Evolutionary conservation across 37 sponge, comb jelly and placozoan genomes (phyloP).

Genomic region (Beroe forskalii): DNA sequence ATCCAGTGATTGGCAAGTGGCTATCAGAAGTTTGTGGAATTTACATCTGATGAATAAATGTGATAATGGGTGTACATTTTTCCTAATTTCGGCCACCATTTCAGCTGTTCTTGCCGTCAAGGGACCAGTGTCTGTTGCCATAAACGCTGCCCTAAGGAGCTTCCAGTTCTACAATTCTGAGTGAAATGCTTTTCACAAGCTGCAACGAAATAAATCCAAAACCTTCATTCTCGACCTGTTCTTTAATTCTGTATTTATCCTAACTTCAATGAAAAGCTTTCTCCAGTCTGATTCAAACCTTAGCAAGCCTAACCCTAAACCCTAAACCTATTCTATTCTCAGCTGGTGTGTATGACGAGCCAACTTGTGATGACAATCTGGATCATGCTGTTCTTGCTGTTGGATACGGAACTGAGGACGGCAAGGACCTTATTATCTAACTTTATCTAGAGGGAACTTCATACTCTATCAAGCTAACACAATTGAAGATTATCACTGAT

Average conservation of each 20-base stretch:
- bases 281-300: neutral
- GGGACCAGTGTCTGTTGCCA: constrained; percentile 50
- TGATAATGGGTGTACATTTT: neutral
- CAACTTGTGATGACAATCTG: constrained; percentile 14
- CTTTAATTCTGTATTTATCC: no score
- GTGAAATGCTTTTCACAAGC: neutral
- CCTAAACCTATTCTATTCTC: no score
- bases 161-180: constrained; percentile 54
- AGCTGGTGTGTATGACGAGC: constrained; percentile 54
- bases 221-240: no score
- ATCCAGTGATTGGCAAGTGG: no score
- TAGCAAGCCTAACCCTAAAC: no score
- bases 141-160: constrained; percentile 33
- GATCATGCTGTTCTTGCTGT: constrained; percentile 44
- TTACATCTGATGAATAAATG: no score
- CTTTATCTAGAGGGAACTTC: no score
- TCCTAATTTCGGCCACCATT: neutral
- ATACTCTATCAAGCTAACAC: neutral
- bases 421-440: no score
- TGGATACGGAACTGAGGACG: constrained; percentile 46
- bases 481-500: neutral
- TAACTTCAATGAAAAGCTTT: no score
- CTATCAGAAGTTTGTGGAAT: no score
- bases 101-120: constrained; percentile 18
- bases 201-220: no score